Evolutionary conservation across 1,140 invertebrate genomes (phyloP).

Genomic region (Achroia grisella): DNA sequence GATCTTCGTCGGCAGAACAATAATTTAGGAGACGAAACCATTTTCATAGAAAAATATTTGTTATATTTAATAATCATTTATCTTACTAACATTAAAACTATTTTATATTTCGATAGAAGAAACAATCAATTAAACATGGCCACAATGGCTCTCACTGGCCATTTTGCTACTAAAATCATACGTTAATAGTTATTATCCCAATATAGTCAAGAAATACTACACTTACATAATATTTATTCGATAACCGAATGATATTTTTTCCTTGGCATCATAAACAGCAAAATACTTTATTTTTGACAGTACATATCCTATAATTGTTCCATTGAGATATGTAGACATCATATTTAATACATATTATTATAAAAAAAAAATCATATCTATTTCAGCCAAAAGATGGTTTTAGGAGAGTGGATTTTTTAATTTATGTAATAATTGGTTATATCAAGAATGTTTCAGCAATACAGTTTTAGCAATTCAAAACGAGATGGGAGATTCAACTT

Average conservation of each 20-base stretch:
- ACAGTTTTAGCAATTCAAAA: no score
- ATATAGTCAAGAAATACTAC: slow-evolving; percentile 8
- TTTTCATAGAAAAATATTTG: no score
- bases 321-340: background rate
- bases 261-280: background rate
- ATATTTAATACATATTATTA: background rate
- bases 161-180: slow-evolving; percentile 47
- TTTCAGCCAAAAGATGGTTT: slow-evolving; percentile 50
- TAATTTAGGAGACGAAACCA: no score
- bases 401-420: no score
- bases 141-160: slow-evolving; percentile 47
- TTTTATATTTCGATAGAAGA: background rate
- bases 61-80: background rate
- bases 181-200: slow-evolving; percentile 32
- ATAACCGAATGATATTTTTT: no score
- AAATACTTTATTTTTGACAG: background rate
- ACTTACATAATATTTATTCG: slow-evolving; percentile 48
- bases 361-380: slow-evolving; percentile 5
- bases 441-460: slow-evolving; percentile 49
- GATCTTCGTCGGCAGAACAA: no score
- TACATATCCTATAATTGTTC: no score
- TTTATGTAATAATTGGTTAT: no score
- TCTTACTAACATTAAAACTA: background rate
- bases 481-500: slow-evolving; percentile 48
- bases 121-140: slow-evolving; percentile 47